Conservation (phyloP, 35 echinoderm and acorn worm species). For the Strongylocentrotus purpuratus region DNA sequence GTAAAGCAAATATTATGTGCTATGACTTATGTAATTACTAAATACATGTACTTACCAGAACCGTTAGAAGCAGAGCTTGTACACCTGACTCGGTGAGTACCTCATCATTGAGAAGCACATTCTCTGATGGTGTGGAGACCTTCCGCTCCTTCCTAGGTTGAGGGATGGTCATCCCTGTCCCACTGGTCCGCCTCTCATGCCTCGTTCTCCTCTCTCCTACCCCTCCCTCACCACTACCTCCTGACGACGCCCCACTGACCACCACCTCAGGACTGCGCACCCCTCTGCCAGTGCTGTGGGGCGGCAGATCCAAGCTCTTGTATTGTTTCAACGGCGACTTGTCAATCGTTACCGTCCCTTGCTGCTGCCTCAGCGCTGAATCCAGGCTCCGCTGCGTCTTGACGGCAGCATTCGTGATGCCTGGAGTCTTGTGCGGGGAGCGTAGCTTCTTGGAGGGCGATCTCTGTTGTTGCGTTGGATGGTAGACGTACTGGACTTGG, state of each 20-base stretch:
- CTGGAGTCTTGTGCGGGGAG: constrained; percentile 66
- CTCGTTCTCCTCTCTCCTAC: constrained; percentile 57
- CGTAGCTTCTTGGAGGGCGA: constrained; percentile 80
- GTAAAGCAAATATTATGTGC: no score
- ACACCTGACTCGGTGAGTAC: constrained; percentile 90
- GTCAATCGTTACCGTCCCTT: constrained; percentile 51
- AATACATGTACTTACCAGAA: constrained; percentile 76
- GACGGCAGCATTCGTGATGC: constrained; percentile 60
- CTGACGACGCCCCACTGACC: constrained; percentile 50
- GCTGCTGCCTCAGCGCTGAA: constrained; percentile 78
- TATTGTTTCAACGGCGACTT: constrained; percentile 86
- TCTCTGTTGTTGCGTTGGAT: constrained; percentile 39
- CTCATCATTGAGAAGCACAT: constrained; percentile 94
- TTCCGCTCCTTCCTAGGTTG: constrained; percentile 83
- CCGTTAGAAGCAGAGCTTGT: constrained; percentile 86
- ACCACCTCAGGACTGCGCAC: constrained; percentile 61
- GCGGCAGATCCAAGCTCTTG: constrained; percentile 81
- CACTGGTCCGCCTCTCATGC: constrained; percentile 68
- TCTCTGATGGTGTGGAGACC: constrained; percentile 93
- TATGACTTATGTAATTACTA: background rate
- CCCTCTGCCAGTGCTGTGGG: constrained; percentile 27
- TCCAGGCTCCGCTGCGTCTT: constrained; percentile 93
- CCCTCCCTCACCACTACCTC: background rate
- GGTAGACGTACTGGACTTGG: constrained; percentile 35
- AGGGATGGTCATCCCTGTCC: constrained; percentile 73